Evolutionary conservation across 2,113 vertebrate species (phyloP).

Genomic region (Calyptommatus sinebrachiatus): DNA sequence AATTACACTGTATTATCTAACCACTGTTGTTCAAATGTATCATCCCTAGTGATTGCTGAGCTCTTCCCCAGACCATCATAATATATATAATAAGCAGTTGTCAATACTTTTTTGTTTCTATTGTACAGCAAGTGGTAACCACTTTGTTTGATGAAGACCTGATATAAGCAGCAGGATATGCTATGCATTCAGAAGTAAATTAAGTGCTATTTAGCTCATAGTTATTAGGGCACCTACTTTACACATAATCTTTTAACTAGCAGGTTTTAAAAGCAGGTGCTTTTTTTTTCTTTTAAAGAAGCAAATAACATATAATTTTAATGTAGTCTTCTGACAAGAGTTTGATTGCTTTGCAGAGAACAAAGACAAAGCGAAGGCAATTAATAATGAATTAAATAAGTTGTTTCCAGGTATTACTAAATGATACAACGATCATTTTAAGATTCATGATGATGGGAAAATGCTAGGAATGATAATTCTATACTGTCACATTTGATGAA

Average conservation of each 20-base stretch:
- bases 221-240: constrained; percentile 12
- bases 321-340: neutral
- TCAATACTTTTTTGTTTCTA: constrained; percentile 5
- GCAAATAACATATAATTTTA: neutral
- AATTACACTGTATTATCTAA: constrained; percentile 27
- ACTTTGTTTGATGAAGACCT: constrained; percentile 14
- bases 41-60: constrained; percentile 22
- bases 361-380: neutral
- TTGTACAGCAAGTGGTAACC: constrained; percentile 15
- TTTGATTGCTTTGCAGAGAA: neutral
- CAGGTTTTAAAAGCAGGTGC: neutral
- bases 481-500: no score
- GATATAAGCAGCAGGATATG: constrained; percentile 10
- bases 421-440: neutral
- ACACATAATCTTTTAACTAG: constrained; percentile 20
- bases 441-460: no score
- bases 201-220: constrained; percentile 1
- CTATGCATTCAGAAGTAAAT: constrained; percentile 5
- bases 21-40: constrained; percentile 9
- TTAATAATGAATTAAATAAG: neutral
- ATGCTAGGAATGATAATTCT: no score
- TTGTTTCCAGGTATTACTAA: neutral
- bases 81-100: constrained; percentile 32
- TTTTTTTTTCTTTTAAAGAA: neutral
- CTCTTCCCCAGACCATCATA: constrained; percentile 14